Percentiles rank a stretch among this genome's conserved stretches.
Conservation (phyloP, 2,113 vertebrate genomes). For the Ochotona princeps region DNA sequence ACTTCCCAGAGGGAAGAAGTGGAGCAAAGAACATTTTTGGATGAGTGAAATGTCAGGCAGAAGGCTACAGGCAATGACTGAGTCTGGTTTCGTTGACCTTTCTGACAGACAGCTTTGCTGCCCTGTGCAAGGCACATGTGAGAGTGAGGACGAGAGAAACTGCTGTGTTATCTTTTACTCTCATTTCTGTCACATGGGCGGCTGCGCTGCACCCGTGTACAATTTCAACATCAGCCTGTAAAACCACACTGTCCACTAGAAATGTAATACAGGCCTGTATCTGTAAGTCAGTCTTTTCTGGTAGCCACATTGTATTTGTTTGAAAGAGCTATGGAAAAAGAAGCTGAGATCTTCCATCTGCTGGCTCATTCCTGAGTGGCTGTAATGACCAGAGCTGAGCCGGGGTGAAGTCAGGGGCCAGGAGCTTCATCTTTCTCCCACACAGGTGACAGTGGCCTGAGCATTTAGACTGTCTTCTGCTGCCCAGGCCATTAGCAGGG, state of each 20-base stretch:
- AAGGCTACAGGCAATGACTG: background rate
- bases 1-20: background rate
- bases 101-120: background rate
- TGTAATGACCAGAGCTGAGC: no score
- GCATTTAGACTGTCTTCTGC: no score
- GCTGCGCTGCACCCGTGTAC: background rate
- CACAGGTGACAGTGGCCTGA: no score
- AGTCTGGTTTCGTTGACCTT: constrained; percentile 6
- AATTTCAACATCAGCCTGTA: background rate
- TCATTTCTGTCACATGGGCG: background rate
- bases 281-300: background rate
- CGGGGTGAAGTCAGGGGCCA: no score
- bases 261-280: background rate
- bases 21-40: constrained; percentile 21
- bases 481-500: no score
- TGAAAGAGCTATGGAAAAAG: no score
- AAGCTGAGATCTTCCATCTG: no score
- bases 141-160: background rate
- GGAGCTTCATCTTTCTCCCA: no score
- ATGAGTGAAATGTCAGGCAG: constrained; percentile 56
- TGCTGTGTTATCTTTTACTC: background rate
- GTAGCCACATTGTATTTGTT: background rate
- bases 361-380: no score
- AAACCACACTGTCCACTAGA: background rate
- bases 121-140: background rate